Percentiles rank a stretch among this genome's conserved stretches.
Evolutionary conservation across 1,140 invertebrate species (phyloP).

Genomic region (Mya arenaria): DNA sequence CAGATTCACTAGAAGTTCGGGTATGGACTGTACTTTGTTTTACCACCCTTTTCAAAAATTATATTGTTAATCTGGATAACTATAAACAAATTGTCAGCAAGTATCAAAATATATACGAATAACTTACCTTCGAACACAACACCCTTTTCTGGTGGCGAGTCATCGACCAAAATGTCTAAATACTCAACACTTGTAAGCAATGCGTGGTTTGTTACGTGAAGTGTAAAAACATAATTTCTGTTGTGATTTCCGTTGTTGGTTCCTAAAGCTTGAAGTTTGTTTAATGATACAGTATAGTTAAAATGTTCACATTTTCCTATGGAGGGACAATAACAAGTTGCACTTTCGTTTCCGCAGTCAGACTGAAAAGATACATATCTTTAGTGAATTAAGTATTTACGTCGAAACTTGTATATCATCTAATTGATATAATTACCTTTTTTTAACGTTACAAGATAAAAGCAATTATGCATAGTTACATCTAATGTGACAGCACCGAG

Average conservation of each 20-base stretch:
- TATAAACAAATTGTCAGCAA: no score
- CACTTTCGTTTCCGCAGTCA: not conserved
- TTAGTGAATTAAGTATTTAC: not conserved
- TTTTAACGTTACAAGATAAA: not conserved
- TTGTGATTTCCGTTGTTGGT: constrained; percentile 61
- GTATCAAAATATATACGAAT: no score
- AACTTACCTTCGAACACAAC: constrained; percentile 48
- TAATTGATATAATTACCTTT: not conserved
- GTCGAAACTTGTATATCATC: not conserved
- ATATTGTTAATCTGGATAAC: no score
- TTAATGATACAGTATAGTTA: constrained; percentile 44
- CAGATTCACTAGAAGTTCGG: no score
- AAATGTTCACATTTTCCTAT: constrained; percentile 47
- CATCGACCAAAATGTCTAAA: constrained; percentile 56
- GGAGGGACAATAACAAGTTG: constrained; percentile 55
- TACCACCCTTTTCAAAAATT: no score
- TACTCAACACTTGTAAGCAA: constrained; percentile 22
- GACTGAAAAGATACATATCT: not conserved
- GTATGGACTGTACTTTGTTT: no score
- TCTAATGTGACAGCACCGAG: no score
- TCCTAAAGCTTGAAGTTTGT: constrained; percentile 35
- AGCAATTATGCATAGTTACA: not conserved
- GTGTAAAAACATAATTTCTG: constrained; percentile 53
- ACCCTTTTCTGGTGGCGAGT: constrained; percentile 57
- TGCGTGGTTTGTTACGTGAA: constrained; percentile 58